Base-by-base conservation (phyloP, 2,797 vertebrate genomes). In the Meriones psammophilus region DNA sequence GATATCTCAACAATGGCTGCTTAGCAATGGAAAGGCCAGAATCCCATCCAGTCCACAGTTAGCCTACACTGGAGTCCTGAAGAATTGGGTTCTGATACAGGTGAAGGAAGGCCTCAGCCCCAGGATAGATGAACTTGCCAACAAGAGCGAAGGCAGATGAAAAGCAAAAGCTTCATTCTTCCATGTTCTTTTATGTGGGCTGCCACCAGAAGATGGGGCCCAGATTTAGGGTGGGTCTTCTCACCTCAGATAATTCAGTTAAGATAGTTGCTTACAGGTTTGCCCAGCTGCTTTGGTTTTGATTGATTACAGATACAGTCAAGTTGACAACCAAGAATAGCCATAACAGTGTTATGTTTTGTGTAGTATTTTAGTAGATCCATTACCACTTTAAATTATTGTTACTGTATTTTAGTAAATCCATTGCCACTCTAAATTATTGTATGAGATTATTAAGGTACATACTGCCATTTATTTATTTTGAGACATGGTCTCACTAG, bases 381-480 rank as follows among this genome's bases (percentile, higher is more conserved):
- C 71, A 24, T 84, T 2, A 13, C 24, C 42, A 42, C 42, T 42
- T 42, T 42, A 42, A 42, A 42, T 42, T 42, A 42, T 42, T 42
- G 42, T 42, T 42, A 42, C 42, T 85, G 5, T 73, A 33, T 81
- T 95, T 88, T 18, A 85, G 60, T 74, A 88, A 24, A 50, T 94
- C 13, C 73, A 22, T 81, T 3, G 13, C 17, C n/a, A 73, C 36
- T 92, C 30, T 90, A 64, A 77, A 92, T 94, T 96, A 91, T n/a
- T 79, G 0, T n/a, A 14, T 68, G 24, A 90, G 36, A 76, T 90
- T 78, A 68, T 62, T 83, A 64, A 95, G 42, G 64, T 58, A 66
- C 20, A 85, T 89, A 91, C 30, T 90, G 42, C 42, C 42, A 42
- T 90, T 83, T 74, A 26, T 58, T 39, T 81, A 42, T 83, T 62